Evolutionary conservation across 2,888 invertebrate genomes (phyloP).

Genomic region (Xestia rhomboidea): DNA sequence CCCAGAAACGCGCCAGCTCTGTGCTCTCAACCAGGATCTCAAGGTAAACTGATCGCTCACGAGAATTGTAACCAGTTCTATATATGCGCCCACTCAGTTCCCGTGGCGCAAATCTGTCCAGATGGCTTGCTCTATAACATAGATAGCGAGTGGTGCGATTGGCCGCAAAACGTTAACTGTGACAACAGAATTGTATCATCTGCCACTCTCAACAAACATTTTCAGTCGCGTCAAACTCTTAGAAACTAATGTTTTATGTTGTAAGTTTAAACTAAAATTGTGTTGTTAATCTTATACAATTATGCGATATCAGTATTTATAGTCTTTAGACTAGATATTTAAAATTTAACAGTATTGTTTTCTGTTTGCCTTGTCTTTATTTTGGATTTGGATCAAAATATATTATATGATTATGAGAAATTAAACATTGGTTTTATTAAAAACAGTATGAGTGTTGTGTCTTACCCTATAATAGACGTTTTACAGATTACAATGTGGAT

Average conservation of each 20-base stretch:
- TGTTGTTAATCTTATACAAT: conserved; percentile 27
- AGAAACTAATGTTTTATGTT: conserved; percentile 46
- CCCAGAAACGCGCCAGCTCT: conserved; percentile 63
- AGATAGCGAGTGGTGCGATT: conserved; percentile 64
- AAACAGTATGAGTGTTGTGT: neutral
- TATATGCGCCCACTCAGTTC: conserved; percentile 62
- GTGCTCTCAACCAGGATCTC: conserved; percentile 62
- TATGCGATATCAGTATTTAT: conserved; percentile 42
- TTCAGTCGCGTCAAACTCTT: conserved; percentile 46
- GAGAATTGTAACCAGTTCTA: conserved; percentile 73
- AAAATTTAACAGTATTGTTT: conserved; percentile 47
- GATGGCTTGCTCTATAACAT: conserved; percentile 65
- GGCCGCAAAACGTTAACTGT: conserved; percentile 68
- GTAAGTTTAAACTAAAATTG: conserved; percentile 34
- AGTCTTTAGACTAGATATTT: conserved; percentile 47
- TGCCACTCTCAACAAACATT: conserved; percentile 63
- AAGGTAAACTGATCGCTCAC: conserved; percentile 69
- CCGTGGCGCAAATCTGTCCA: conserved; percentile 63
- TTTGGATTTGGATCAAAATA: conserved; percentile 46
- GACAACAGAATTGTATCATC: conserved; percentile 40
- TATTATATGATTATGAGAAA: conserved; percentile 34
- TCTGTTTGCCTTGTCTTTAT: conserved; percentile 38
- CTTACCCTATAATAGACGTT: neutral
- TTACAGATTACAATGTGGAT: neutral
- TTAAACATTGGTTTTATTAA: conserved; percentile 30